Percentiles rank a stretch among this genome's conserved stretches.
Evolutionary conservation across 2,797 vertebrate genomes (phyloP).

Genomic region (Tokudaia muenninki): DNA sequence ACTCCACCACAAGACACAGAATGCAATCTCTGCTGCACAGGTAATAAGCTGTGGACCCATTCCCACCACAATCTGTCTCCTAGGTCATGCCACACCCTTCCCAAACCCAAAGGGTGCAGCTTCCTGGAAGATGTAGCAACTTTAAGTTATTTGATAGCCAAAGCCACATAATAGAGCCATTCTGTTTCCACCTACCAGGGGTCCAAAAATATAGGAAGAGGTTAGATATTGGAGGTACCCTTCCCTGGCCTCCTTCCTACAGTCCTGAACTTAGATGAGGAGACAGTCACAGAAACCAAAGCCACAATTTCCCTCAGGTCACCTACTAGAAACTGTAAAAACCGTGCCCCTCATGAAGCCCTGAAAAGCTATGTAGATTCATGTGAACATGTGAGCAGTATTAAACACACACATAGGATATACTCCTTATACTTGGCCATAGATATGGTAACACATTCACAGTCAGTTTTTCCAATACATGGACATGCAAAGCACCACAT

Average conservation of each 20-base stretch:
- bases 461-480: neutral
- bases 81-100: neutral
- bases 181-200: neutral
- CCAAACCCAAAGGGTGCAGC: neutral
- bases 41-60: neutral
- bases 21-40: too few species aligned
- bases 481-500: neutral
- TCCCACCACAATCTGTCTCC: neutral
- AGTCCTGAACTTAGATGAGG: neutral
- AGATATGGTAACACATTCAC: neutral
- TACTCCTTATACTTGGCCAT: neutral
- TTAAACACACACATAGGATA: neutral
- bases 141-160: neutral
- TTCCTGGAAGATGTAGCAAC: neutral
- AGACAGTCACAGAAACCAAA: conserved; percentile 24
- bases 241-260: neutral
- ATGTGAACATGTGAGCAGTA: neutral
- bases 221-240: neutral
- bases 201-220: neutral
- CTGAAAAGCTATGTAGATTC: too few species aligned
- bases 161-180: neutral
- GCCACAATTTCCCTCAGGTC: neutral
- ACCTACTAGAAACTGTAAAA: neutral
- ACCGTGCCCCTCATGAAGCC: neutral
- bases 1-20: neutral